A percentile compares a stretch with the other conserved stretches of the same genome.
Conservation (phyloP, 2,113 vertebrate genomes). For the Albula goreensis region DNA sequence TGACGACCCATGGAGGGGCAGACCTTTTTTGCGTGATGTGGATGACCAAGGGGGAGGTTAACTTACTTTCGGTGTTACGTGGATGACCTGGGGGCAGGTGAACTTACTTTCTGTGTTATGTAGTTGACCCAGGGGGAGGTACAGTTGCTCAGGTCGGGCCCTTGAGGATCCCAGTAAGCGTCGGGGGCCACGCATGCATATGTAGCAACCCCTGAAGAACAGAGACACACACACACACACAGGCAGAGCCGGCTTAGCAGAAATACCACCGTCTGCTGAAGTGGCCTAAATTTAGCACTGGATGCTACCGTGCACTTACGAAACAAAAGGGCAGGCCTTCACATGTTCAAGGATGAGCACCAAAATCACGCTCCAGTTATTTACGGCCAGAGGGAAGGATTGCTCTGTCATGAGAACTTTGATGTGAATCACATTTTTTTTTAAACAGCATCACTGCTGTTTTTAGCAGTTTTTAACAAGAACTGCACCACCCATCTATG, state of each 20-base stretch:
- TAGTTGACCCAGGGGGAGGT: constrained; percentile 94
- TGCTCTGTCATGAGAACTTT: background rate
- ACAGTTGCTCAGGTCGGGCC: constrained; percentile 95
- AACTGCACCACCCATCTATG: background rate
- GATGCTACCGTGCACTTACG: background rate
- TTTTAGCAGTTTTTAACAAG: background rate
- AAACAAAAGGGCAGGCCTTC: constrained; percentile 6
- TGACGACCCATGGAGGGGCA: too few species aligned
- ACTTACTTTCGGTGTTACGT: too few species aligned
- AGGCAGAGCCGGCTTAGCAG: background rate
- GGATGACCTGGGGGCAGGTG: constrained; percentile 64
- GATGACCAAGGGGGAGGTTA: too few species aligned
- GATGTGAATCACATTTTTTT: background rate
- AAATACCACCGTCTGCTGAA: background rate
- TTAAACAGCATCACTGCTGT: background rate
- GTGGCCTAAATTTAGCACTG: background rate
- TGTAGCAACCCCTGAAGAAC: constrained; percentile 80
- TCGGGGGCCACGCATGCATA: constrained; percentile 83
- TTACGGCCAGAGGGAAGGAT: constrained; percentile 8
- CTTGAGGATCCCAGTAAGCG: constrained; percentile 88
- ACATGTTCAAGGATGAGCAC: background rate
- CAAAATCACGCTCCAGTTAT: constrained; percentile 14
- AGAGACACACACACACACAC: constrained; percentile 28
- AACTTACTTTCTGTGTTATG: constrained; percentile 90
- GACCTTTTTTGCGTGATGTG: too few species aligned